These are phyloP conservation scores for Centrocercus urophasianus DNA, from an alignment of 2,113 vertebrate species.

Conservation along the genomic window DNA sequence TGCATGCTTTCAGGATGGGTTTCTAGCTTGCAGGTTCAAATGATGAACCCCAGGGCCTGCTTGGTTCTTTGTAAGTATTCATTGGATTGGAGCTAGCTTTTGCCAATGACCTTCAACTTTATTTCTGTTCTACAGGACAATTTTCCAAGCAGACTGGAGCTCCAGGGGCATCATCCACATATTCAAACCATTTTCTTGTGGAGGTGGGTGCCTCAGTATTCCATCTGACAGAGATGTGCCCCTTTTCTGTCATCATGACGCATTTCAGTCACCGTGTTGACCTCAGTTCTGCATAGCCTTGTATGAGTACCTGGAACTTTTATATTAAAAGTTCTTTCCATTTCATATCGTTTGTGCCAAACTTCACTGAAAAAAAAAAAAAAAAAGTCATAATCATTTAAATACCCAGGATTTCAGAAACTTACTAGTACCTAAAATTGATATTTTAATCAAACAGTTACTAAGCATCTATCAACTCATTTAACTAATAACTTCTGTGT, in stretches of 20 bases:
- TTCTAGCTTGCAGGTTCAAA: neutral
- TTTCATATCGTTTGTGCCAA: neutral
- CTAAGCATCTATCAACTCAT: slow-evolving; percentile 53
- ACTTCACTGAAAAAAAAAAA: neutral
- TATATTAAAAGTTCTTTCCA: neutral
- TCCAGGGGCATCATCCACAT: neutral
- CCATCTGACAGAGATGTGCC: neutral
- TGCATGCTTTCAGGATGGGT: fast-evolving
- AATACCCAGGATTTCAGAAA: neutral
- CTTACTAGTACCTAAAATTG: slow-evolving; percentile 30
- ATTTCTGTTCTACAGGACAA: neutral
- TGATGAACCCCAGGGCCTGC: fast-evolving
- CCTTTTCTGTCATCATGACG: neutral
- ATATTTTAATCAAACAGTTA: slow-evolving; percentile 56
- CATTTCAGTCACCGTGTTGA: neutral
- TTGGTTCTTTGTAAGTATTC: neutral
- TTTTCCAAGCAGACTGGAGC: neutral
- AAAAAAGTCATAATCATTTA: neutral
- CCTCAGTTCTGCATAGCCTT: neutral
- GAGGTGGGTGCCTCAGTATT: neutral
- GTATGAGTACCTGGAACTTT: neutral
- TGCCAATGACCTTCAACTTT: neutral
- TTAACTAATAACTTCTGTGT: slow-evolving; percentile 59
- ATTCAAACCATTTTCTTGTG: neutral
- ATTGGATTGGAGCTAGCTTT: neutral